Conservation (phyloP, 2,888 invertebrate genomes). For the Nemotelus pantherinus region DNA sequence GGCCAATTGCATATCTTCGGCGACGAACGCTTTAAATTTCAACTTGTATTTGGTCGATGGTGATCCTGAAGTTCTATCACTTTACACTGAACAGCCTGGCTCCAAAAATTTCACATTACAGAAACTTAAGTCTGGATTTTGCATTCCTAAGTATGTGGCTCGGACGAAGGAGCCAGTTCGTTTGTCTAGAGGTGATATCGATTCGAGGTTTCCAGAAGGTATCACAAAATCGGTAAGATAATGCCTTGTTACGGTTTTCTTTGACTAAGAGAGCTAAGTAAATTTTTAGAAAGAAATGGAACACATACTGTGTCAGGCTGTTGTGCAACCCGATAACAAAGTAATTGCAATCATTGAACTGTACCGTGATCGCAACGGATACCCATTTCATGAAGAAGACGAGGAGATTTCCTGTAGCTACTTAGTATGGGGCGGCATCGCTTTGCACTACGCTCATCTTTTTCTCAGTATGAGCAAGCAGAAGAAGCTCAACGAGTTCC, state of each 20-base stretch:
- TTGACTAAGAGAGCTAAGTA: not conserved
- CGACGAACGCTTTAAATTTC: slow-evolving; percentile 75
- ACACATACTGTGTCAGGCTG: slow-evolving; percentile 71
- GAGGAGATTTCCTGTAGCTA: slow-evolving; percentile 75
- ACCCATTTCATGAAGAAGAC: slow-evolving; percentile 73
- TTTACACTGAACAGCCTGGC: slow-evolving; percentile 62
- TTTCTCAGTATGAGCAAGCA: slow-evolving; percentile 77
- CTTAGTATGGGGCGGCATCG: slow-evolving; percentile 76
- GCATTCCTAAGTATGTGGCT: slow-evolving; percentile 63
- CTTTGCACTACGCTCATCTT: slow-evolving; percentile 75
- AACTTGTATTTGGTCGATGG: slow-evolving; percentile 70
- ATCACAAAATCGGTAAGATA: slow-evolving; percentile 51
- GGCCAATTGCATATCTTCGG: slow-evolving; percentile 71
- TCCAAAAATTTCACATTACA: slow-evolving; percentile 58
- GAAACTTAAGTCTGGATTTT: slow-evolving; percentile 52
- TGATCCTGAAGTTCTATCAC: slow-evolving; percentile 61
- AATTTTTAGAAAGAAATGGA: slow-evolving; percentile 61
- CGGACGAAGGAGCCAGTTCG: slow-evolving; percentile 66
- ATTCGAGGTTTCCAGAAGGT: slow-evolving; percentile 67
- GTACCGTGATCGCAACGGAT: slow-evolving; percentile 67
- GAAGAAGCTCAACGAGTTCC: slow-evolving; percentile 78
- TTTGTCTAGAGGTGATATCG: slow-evolving; percentile 64
- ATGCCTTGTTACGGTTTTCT: slow-evolving; percentile 3
- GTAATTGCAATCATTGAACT: slow-evolving; percentile 76
- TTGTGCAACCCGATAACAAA: slow-evolving; percentile 72